Evolutionary conservation across 2,113 vertebrate genomes (phyloP), one percentile per base, ranked within the genome.

Genomic region (Pollachius pollachius): DNA sequence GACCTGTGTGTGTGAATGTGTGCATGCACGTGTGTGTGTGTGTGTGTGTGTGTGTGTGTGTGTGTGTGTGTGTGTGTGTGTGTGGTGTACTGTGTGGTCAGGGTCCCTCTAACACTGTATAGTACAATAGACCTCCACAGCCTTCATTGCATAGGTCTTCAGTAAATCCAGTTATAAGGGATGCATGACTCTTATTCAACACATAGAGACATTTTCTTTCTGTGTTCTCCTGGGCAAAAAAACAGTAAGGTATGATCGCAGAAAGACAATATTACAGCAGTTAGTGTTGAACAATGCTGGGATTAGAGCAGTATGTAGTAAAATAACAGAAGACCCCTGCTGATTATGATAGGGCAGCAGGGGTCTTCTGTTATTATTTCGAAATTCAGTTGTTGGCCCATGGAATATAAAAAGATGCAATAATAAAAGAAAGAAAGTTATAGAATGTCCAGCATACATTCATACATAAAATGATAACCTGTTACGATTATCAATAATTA

Each of bases 81-180:
- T 19, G 16, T 15, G 52, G 3, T 12, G 2, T 19, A 56, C 64
- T 68, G 41, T 84, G 84, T 79, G 65, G 80, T 82, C 81, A 83
- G 75, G 25, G 56, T 67, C 63, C 41, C 71, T 57, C 66, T 59
- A 64, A 61, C 1, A n/a, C 15, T 30, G 16, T 62, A 15, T 18
- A 58, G 63, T 2, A 84, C 79, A 81, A 74, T 73, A 54, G 64
- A 16, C 68, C 75, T 59, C 60, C 73, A 62, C 64, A 72, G 34
- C 27, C 4, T 56, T 52, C 37, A 48, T 41, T 60, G 34, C 72
- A 63, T 25, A 9, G 12, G 41, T 9, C 41, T 48, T 7, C 69
- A 78, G 72, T 67, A 72, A 19, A 17, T 18, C 18, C 41, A 69
- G 58, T 13, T 16, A 67, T n/a, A 16, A 12, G 37, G 17, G 30